phyloP scores from a whole-genome alignment of 2,113 vertebrate genomes.

The Campylorhamphus procurvoides region DNA sequence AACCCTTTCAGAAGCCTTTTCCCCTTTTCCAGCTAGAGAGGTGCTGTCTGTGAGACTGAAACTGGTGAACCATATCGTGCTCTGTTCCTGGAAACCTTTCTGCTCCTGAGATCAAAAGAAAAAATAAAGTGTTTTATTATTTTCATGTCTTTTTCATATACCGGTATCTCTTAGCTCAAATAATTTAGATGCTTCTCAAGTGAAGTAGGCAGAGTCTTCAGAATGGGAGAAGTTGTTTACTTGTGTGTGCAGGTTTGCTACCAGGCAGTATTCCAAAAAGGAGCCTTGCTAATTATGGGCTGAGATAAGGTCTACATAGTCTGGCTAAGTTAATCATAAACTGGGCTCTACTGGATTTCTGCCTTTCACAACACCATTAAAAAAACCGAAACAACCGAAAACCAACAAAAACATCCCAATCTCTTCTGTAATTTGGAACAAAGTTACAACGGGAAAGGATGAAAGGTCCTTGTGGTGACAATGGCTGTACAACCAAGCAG shows the following conservation, averaged over 20 bases:
- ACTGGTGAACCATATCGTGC: not conserved
- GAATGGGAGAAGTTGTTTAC: constrained; percentile 1
- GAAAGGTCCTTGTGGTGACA: not conserved
- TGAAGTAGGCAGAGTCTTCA: not conserved
- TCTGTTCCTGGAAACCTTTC: not conserved
- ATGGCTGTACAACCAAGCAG: not conserved
- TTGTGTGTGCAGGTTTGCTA: not conserved
- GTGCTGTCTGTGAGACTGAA: not conserved
- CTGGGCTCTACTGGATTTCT: not conserved
- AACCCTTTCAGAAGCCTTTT: not conserved
- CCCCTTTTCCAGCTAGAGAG: not conserved
- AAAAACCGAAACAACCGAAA: not conserved
- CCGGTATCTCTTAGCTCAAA: not conserved
- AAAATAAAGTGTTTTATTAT: not conserved
- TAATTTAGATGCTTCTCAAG: constrained; percentile 8
- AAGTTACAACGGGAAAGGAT: not conserved
- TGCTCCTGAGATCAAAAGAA: constrained; percentile 25
- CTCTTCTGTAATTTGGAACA: not conserved
- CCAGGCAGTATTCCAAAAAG: not conserved
- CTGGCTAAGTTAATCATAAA: constrained; percentile 52
- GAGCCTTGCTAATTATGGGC: not conserved
- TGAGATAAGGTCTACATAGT: constrained; percentile 40
- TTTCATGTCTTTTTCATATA: not conserved
- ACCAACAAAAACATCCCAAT: not conserved
- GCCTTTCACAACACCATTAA: not conserved